phyloP scores from a whole-genome alignment of 2,113 vertebrate species.

The Elgaria multicarinata region DNA sequence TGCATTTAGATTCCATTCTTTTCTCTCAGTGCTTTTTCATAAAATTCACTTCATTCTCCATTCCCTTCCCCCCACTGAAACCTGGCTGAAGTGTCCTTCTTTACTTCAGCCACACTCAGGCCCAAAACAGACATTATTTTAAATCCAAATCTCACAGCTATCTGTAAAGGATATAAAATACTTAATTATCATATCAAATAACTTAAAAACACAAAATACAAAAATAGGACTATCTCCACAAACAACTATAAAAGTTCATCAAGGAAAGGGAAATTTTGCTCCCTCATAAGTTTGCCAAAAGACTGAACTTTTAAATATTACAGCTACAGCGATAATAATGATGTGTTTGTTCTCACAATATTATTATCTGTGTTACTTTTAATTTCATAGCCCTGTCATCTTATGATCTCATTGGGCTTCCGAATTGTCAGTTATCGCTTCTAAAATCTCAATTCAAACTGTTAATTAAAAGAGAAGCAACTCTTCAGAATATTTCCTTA shows the following conservation, averaged over 20 bases:
- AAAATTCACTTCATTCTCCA: background rate
- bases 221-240: conserved; percentile 25
- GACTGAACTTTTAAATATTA: conserved; percentile 22
- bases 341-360: background rate
- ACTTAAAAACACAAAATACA: conserved; percentile 23
- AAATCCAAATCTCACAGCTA: no score
- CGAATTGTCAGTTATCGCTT: background rate
- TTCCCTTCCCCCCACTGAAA: background rate
- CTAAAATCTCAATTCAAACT: background rate
- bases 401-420: background rate
- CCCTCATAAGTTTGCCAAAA: conserved; percentile 2
- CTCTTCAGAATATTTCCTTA: background rate
- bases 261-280: background rate
- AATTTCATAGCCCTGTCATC: background rate
- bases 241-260: background rate
- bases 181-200: conserved; percentile 31
- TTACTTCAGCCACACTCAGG: conserved; percentile 29
- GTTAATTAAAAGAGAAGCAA: background rate
- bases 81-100: conserved; percentile 28
- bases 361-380: background rate
- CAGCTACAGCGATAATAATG: background rate
- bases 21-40: conserved; percentile 1
- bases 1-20: conserved; percentile 23
- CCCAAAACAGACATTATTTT: no score
- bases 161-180: conserved; percentile 18